These are phyloP conservation scores for Lepidocyrtinus sp. DNA, from an alignment of 2,888 invertebrate species.

Conservation along the genomic window DNA sequence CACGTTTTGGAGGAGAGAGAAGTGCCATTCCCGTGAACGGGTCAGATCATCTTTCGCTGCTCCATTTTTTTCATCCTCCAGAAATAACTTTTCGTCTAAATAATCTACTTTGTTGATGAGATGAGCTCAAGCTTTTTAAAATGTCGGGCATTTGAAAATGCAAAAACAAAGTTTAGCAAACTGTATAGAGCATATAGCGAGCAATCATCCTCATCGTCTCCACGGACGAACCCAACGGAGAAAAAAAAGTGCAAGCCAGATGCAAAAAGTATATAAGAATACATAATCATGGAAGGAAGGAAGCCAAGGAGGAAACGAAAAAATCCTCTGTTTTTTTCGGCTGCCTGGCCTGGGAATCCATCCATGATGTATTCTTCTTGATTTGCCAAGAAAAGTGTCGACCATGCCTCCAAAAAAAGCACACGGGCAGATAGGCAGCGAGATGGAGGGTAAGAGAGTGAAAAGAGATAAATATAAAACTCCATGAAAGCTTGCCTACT, in stretches of 20 bases:
- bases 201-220: neutral
- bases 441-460: neutral
- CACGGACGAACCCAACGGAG: slow-evolving; percentile 15
- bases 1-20: neutral
- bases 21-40: slow-evolving; percentile 41
- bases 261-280: slow-evolving; percentile 52
- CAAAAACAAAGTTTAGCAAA: slow-evolving; percentile 27
- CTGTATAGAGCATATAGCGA: slow-evolving; percentile 2
- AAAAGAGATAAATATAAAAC: slow-evolving; percentile 59
- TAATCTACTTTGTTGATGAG: neutral
- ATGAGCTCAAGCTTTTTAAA: slow-evolving; percentile 22
- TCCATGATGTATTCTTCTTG: slow-evolving; percentile 56
- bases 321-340: slow-evolving; percentile 21
- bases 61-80: slow-evolving; percentile 53
- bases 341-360: slow-evolving; percentile 54
- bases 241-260: slow-evolving; percentile 59
- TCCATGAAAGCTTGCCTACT: slow-evolving; percentile 55
- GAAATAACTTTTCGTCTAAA: slow-evolving; percentile 47
- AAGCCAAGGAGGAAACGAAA: slow-evolving; percentile 58
- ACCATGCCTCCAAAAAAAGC: slow-evolving; percentile 44
- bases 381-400: slow-evolving; percentile 60
- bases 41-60: slow-evolving; percentile 58
- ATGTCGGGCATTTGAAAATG: slow-evolving; percentile 41
- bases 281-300: slow-evolving; percentile 46
- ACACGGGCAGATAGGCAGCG: neutral